Percentiles rank a stretch among this genome's conserved stretches.
Evolutionary conservation across 2,113 vertebrate genomes (phyloP).

Genomic region (Ardeotis arabs): DNA sequence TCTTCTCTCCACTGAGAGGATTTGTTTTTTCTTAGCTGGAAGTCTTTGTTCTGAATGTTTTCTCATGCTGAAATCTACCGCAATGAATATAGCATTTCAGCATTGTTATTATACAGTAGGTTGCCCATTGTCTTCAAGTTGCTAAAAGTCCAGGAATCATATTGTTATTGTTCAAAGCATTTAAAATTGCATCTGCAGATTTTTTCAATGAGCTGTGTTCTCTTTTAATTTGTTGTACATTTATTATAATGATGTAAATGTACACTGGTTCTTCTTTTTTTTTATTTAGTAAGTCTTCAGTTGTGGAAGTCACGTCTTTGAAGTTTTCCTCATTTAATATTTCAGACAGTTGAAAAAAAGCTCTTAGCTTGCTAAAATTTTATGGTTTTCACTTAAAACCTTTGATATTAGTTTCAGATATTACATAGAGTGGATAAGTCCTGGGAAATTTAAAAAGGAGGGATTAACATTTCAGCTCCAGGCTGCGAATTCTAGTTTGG

Average conservation of each 20-base stretch:
- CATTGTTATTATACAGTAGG: not conserved
- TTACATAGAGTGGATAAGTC: not conserved
- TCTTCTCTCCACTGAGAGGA: not conserved
- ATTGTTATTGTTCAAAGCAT: not conserved
- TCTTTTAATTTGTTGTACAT: not conserved
- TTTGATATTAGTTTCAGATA: not conserved
- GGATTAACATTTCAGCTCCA: not conserved
- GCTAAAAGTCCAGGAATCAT: not conserved
- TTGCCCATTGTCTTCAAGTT: conserved; percentile 2
- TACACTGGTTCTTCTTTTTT: not conserved
- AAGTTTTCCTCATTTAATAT: not conserved
- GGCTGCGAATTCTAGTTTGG: not conserved
- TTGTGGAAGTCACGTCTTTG: not conserved
- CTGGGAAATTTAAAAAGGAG: not conserved
- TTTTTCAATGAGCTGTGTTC: not conserved
- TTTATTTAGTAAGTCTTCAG: not conserved
- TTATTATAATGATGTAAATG: not conserved
- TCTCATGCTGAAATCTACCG: not conserved
- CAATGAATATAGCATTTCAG: not conserved
- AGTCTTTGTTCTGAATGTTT: conserved; percentile 21
- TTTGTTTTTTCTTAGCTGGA: not conserved
- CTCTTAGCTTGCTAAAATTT: not conserved
- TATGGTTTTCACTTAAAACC: not conserved
- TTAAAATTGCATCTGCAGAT: not conserved
- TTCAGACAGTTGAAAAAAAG: not conserved